Conservation (phyloP, 2,797 vertebrate genomes). For the Rhincodon typus region DNA sequence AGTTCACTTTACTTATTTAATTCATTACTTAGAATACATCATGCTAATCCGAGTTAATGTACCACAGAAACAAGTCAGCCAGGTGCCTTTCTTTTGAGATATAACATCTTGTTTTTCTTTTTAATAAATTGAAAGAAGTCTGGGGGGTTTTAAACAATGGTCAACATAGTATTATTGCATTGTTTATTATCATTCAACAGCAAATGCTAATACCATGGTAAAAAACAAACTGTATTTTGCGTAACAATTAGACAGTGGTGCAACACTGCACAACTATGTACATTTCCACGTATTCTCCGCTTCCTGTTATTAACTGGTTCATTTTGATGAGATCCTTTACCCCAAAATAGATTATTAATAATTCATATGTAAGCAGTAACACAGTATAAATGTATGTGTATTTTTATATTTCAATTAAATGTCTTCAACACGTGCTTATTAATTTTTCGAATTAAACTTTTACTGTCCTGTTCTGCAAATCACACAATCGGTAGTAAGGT, state of each 20-base stretch:
- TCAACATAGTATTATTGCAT: conserved; percentile 21
- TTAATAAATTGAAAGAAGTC: conserved; percentile 35
- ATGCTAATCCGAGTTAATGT: conserved; percentile 38
- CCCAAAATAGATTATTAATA: neutral
- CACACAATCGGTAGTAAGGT: neutral
- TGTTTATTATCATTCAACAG: neutral
- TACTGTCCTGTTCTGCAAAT: conserved; percentile 18
- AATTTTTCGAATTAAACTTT: neutral
- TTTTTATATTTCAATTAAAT: neutral
- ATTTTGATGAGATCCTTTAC: neutral
- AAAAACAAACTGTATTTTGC: neutral
- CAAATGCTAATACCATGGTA: neutral
- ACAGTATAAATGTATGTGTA: neutral
- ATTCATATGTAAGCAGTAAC: neutral
- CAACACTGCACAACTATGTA: neutral
- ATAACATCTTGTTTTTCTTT: conserved; percentile 37
- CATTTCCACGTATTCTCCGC: neutral
- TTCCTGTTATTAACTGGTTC: neutral
- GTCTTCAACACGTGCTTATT: neutral
- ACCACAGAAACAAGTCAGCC: conserved; percentile 37
- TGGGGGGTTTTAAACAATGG: conserved; percentile 2
- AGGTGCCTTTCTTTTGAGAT: conserved; percentile 36
- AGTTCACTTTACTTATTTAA: conserved; percentile 38
- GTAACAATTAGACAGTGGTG: neutral
- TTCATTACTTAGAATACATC: conserved; percentile 38